phyloP scores from a whole-genome alignment of 2,888 invertebrate genomes.

The Orgyia antiqua region DNA sequence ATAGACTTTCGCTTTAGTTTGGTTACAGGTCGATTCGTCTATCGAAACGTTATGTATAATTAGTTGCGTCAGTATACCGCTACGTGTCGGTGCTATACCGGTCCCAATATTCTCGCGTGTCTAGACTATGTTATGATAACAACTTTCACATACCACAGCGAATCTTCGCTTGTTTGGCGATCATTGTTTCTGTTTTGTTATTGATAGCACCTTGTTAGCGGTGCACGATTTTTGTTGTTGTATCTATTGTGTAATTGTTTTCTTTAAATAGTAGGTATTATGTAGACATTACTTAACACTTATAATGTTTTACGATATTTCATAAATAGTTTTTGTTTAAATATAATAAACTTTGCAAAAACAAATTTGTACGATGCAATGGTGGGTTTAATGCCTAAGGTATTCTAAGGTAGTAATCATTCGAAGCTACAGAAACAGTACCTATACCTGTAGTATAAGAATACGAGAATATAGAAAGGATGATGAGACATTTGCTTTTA shows the following conservation, averaged over 20 bases:
- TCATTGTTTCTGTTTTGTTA: constrained; percentile 13
- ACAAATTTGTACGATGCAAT: no score
- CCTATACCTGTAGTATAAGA: no score
- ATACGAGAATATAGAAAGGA: no score
- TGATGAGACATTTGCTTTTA: no score
- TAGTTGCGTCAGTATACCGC: constrained; percentile 68
- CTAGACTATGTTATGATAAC: constrained; percentile 56
- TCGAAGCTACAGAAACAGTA: no score
- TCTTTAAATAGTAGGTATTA: no score
- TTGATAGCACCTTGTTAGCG: constrained; percentile 5
- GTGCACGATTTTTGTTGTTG: constrained; percentile 1
- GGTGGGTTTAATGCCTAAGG: no score
- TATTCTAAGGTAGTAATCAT: no score
- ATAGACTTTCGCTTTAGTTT: constrained; percentile 53
- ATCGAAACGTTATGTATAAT: constrained; percentile 62
- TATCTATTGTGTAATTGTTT: constrained; percentile 1
- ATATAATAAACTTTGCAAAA: no score
- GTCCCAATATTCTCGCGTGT: constrained; percentile 53
- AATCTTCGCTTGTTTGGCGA: constrained; percentile 35
- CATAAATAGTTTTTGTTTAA: no score
- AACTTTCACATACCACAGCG: constrained; percentile 62
- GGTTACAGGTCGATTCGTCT: constrained; percentile 38
- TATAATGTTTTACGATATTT: no score
- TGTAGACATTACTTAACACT: no score
- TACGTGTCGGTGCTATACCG: constrained; percentile 52